These are phyloP conservation scores for Schlechtendalia chinensis DNA, from an alignment of 1,140 invertebrate genomes.

Conservation along the genomic window DNA sequence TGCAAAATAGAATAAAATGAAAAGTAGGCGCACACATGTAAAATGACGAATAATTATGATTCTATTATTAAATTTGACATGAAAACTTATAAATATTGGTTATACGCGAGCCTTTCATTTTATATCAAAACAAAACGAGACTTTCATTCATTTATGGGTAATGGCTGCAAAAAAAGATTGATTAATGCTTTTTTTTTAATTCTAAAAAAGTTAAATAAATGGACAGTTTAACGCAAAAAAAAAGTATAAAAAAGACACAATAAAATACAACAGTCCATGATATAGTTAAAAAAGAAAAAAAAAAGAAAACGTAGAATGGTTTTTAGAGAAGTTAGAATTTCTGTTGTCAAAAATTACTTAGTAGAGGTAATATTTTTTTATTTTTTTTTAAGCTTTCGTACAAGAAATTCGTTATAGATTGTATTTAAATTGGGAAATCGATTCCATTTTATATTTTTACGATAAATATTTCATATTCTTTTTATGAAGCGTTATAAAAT, in stretches of 20 bases:
- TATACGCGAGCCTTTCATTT: background rate
- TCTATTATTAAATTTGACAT: constrained; percentile 43
- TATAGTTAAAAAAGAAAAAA: background rate
- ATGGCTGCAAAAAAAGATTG: constrained; percentile 22
- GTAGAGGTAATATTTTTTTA: too few species aligned
- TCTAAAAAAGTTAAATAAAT: constrained; percentile 24
- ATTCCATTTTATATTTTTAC: background rate
- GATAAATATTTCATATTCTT: background rate
- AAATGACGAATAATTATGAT: constrained; percentile 13
- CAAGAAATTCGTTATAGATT: background rate
- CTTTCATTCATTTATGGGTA: constrained; percentile 11
- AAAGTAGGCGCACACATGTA: constrained; percentile 1
- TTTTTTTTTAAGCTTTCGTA: too few species aligned
- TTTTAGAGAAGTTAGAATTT: background rate
- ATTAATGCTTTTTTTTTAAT: constrained; percentile 33
- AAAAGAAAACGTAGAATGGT: background rate
- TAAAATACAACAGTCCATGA: background rate
- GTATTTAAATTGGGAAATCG: background rate
- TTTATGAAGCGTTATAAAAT: background rate
- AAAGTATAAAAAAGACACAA: background rate
- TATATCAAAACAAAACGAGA: background rate
- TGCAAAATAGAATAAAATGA: background rate
- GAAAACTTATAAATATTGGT: constrained; percentile 36
- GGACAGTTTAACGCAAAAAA: constrained; percentile 8
- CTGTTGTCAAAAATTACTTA: background rate